These are phyloP conservation scores for Scaptomyza tumidula DNA, from an alignment of 2,888 invertebrate genomes.

Conservation along the genomic window DNA sequence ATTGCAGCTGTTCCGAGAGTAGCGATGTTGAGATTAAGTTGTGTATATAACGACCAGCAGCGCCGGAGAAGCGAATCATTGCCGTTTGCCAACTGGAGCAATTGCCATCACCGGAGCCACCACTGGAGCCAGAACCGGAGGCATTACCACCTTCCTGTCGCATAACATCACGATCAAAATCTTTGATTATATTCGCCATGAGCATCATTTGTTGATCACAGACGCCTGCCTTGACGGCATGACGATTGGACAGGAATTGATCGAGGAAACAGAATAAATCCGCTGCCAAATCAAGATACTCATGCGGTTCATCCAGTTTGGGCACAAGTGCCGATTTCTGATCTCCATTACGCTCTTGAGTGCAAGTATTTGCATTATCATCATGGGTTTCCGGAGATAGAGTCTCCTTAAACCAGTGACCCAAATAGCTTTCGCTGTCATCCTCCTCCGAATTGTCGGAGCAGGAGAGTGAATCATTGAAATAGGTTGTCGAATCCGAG, in stretches of 20 bases:
- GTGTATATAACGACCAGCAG: constrained; percentile 85
- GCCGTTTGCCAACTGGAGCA: constrained; percentile 84
- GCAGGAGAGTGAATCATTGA: constrained; percentile 96
- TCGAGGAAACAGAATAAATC: constrained; percentile 94
- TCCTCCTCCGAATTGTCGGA: constrained; percentile 96
- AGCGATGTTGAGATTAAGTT: constrained; percentile 90
- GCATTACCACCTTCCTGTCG: constrained; percentile 90
- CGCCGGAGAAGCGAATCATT: constrained; percentile 84
- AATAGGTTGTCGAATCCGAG: constrained; percentile 97
- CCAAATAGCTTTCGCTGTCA: constrained; percentile 86
- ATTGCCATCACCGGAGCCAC: constrained; percentile 30
- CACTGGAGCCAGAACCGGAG: constrained; percentile 14
- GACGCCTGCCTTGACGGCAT: constrained; percentile 87
- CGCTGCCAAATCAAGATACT: constrained; percentile 94
- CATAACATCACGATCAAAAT: constrained; percentile 95
- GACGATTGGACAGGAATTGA: constrained; percentile 88
- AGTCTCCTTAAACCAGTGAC: constrained; percentile 97
- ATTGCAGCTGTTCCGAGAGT: constrained; percentile 89
- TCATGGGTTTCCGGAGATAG: constrained; percentile 88
- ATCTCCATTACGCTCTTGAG: constrained; percentile 86
- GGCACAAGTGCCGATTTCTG: constrained; percentile 87
- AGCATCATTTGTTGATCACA: constrained; percentile 95
- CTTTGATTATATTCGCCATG: constrained; percentile 94
- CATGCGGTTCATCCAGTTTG: constrained; percentile 91
- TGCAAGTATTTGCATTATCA: constrained; percentile 85